Evolutionary conservation across 2,113 vertebrate genomes (phyloP).

Genomic region (Hyperoodon ampullatus): DNA sequence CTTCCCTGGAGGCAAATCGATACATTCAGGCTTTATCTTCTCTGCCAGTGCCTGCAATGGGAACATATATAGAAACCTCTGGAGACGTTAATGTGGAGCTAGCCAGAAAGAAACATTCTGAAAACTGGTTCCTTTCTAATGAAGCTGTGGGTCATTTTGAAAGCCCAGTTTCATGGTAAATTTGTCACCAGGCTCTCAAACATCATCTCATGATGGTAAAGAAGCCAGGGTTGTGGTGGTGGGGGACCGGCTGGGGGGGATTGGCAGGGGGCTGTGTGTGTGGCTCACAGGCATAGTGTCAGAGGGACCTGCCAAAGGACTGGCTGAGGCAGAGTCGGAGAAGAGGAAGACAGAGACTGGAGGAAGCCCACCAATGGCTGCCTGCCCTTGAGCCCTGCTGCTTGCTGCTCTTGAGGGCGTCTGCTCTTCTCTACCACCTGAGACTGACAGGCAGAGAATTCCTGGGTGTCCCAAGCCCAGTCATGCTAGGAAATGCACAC

Average conservation of each 20-base stretch:
- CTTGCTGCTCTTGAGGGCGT: neutral
- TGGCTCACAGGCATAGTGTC: neutral
- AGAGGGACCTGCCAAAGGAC: neutral
- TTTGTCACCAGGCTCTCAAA: neutral
- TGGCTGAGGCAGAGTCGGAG: neutral
- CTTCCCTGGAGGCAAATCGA: neutral
- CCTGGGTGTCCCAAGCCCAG: neutral
- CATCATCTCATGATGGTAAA: neutral
- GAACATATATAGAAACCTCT: neutral
- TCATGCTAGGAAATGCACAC: neutral
- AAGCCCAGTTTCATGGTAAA: neutral
- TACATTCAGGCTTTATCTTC: neutral
- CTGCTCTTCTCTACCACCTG: neutral
- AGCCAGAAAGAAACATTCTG: neutral
- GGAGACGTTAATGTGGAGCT: neutral
- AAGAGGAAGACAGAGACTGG: neutral
- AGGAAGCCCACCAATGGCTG: neutral
- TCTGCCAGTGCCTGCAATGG: fast-evolving
- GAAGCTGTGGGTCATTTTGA: neutral
- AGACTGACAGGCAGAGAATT: neutral
- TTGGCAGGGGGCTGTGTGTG: fast-evolving
- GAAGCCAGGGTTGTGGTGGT: neutral
- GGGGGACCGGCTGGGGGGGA: no score
- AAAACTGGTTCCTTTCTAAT: neutral
- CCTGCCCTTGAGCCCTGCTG: neutral